Evolutionary conservation across 2,113 vertebrate genomes (phyloP), one percentile per base, ranked within the genome.

Genomic region (Monopterus albus): DNA sequence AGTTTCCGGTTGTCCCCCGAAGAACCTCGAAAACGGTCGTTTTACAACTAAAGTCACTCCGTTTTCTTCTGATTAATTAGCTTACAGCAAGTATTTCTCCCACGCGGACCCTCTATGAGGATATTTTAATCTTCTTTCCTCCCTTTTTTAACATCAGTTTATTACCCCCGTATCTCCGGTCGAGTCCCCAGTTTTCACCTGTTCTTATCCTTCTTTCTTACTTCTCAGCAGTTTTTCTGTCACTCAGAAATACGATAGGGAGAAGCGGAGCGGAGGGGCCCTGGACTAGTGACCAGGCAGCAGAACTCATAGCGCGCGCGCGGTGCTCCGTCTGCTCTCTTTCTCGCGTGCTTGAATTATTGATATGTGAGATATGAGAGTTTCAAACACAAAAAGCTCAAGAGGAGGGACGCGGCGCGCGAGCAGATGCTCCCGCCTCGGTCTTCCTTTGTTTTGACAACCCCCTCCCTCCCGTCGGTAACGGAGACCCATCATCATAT

Each of bases 321-420:
- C 74, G 89, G 83, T 80, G 80, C 82, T 92, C 90, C 88, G 91
- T 91, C 92, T 88, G 89, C 72, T 81, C 83, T 81, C 88, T 87
- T 88, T 88, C 89, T 88, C 90, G 90, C 92, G 90, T 92, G 88
- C 92, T 66, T 95, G 88, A 93, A 94, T 93, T 94, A 94, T 94
- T 95, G 94, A 95, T 93, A 91, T 89, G 91, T 91, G 93, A 87
- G 91, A 89, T 90, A 89, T 92, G 88, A 92, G 92, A 91, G 92
- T 94, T 86, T 87, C 71, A 87, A 93, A 93, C 94, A 95, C 94
- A 94, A 94, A 81, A 94, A 93, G 90, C 92, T 92, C 77, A 28
- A 3, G 79, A 79, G 73, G 64, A 71, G 36, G 88, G 87, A 91
- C 82, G 75, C 25, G 76, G 72, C 21, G 85, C 70, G 71, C 43